These are phyloP conservation scores for Alcedo quadribrachys DNA, from an alignment of 2,797 vertebrate genomes.

Conservation along the genomic window DNA sequence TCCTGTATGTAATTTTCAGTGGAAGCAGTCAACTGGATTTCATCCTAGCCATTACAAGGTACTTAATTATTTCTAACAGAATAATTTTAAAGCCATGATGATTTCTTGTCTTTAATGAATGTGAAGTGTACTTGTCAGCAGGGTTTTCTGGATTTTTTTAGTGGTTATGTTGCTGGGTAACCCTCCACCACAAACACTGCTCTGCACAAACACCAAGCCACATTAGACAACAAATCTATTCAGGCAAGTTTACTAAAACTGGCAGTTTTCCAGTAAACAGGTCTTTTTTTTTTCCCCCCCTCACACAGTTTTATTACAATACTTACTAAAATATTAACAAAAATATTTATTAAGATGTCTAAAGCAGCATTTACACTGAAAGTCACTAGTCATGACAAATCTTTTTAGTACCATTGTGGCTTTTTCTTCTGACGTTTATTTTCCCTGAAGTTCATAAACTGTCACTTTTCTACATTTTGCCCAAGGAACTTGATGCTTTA, in stretches of 20 bases:
- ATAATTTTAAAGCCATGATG: neutral
- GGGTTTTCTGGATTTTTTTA: neutral
- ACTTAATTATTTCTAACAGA: neutral
- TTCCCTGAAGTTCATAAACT: neutral
- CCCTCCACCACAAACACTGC: neutral
- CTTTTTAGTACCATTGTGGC: neutral
- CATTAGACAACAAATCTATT: slow-evolving; percentile 29
- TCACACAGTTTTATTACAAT: neutral
- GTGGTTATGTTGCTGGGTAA: slow-evolving; percentile 55
- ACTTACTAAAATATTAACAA: neutral
- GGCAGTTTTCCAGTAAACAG: neutral
- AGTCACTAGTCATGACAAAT: neutral
- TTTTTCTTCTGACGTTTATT: neutral
- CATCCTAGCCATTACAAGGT: neutral
- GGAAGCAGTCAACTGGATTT: neutral
- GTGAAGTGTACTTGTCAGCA: neutral
- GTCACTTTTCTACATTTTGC: neutral
- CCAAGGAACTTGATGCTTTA: neutral
- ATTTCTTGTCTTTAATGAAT: neutral
- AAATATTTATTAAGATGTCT: neutral
- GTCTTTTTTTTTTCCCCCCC: neutral
- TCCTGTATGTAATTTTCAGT: neutral
- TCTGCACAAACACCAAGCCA: slow-evolving; percentile 44
- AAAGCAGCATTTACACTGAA: neutral
- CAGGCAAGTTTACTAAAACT: neutral